phyloP scores from a whole-genome alignment of 2,888 invertebrate genomes.

The Athripsodes cinereus region DNA sequence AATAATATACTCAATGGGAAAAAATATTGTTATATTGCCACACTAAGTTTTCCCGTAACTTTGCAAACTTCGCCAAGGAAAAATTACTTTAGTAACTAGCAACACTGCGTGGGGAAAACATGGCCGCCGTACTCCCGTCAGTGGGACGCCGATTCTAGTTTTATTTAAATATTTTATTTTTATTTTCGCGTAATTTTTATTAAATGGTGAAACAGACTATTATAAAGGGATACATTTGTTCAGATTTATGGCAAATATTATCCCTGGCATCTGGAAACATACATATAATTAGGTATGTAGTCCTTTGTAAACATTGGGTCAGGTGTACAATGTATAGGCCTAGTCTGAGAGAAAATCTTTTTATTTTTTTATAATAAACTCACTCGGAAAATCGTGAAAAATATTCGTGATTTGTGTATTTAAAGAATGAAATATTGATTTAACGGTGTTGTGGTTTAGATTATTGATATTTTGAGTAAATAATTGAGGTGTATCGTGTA shows the following conservation, averaged over 20 bases:
- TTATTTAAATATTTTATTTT: conserved; percentile 9
- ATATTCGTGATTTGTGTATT: no score
- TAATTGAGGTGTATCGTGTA: no score
- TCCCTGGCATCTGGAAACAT: conserved; percentile 10
- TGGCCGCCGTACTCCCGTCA: conserved; percentile 23
- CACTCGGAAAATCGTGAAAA: no score
- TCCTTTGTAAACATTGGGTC: conserved; percentile 25
- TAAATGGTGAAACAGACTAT: background rate
- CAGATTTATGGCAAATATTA: conserved; percentile 20
- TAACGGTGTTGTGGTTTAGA: background rate
- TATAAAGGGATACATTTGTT: conserved; percentile 10
- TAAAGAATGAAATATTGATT: no score
- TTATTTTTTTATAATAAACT: background rate
- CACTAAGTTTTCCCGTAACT: no score
- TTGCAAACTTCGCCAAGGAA: no score
- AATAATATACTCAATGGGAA: no score
- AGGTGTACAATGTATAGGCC: conserved; percentile 17
- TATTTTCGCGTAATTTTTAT: background rate
- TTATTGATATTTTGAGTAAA: background rate
- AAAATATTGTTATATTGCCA: no score
- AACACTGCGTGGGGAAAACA: conserved; percentile 9
- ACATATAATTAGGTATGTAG: conserved; percentile 14
- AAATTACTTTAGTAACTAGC: no score
- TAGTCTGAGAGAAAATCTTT: background rate
- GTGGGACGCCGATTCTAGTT: conserved; percentile 17